These are phyloP conservation scores for Ormyrus pomaceus DNA, from an alignment of 2,888 invertebrate species.

Conservation along the genomic window DNA sequence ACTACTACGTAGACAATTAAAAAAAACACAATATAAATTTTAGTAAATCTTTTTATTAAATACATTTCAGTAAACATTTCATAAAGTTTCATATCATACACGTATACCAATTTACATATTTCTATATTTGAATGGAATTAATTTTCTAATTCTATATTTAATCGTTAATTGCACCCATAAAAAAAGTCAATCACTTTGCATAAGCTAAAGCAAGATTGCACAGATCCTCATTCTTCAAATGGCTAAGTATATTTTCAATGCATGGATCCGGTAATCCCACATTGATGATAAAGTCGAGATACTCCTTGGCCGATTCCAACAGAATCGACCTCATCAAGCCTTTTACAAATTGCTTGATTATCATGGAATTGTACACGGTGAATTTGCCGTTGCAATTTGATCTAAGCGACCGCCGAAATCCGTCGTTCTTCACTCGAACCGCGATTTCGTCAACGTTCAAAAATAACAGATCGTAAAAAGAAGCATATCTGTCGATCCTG, in stretches of 20 bases:
- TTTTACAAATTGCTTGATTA: conserved; percentile 49
- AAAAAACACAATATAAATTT: no score
- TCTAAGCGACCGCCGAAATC: conserved; percentile 29
- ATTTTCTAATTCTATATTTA: no score
- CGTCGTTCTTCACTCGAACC: conserved; percentile 37
- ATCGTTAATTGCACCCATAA: no score
- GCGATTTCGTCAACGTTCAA: conserved; percentile 49
- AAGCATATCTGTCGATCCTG: conserved; percentile 48
- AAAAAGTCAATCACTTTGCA: conserved; percentile 4
- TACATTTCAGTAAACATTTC: no score
- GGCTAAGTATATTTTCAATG: conserved; percentile 41
- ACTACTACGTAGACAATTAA: no score
- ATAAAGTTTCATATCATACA: no score
- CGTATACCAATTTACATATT: no score
- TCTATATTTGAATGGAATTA: no score
- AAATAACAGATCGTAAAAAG: conserved; percentile 52
- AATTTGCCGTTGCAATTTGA: conserved; percentile 23
- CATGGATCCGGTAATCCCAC: conserved; percentile 45
- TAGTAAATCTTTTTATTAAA: no score
- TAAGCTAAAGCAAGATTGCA: conserved; percentile 54
- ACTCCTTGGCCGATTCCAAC: conserved; percentile 22
- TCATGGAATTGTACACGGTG: conserved; percentile 36
- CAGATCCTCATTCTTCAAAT: conserved; percentile 51
- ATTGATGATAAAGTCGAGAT: conserved; percentile 30
- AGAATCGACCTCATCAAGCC: conserved; percentile 48